phyloP scores from a whole-genome alignment of 2,888 invertebrate genomes.

The Rotaria socialis region DNA sequence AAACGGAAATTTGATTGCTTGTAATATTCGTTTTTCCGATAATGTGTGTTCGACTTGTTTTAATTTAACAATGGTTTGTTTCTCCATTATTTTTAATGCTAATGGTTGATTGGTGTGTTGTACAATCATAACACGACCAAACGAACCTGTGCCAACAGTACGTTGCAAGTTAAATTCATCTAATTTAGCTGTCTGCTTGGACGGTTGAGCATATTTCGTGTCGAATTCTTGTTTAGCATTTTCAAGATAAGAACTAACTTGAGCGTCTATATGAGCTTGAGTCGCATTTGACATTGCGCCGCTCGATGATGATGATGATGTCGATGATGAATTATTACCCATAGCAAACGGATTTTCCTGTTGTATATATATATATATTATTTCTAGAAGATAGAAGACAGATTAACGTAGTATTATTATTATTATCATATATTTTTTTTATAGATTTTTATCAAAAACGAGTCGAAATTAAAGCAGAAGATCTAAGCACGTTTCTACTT shows the following conservation, averaged over 20 bases:
- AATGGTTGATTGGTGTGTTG: constrained; percentile 27
- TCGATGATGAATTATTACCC: constrained; percentile 10
- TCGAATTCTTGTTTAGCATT: constrained; percentile 26
- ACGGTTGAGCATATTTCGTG: neutral
- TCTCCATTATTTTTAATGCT: constrained; percentile 45
- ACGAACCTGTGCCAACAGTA: constrained; percentile 44
- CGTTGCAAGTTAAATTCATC: constrained; percentile 44
- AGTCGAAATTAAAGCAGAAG: neutral
- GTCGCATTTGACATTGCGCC: neutral
- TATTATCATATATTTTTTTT: too few relatives aligned
- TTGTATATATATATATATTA: neutral
- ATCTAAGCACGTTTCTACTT: neutral
- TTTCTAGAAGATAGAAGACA: neutral
- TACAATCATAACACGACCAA: constrained; percentile 45
- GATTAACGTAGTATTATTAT: neutral
- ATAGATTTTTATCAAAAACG: neutral
- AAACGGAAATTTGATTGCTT: constrained; percentile 46
- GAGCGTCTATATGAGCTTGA: constrained; percentile 28
- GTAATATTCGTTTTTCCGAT: constrained; percentile 42
- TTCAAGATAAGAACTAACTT: constrained; percentile 31
- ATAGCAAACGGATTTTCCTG: neutral
- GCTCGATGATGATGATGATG: neutral
- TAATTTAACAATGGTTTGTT: constrained; percentile 45
- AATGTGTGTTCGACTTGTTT: constrained; percentile 47
- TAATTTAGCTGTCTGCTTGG: constrained; percentile 37